Evolutionary conservation across 2,797 vertebrate species (phyloP).

Genomic region (Danio kyathit): DNA sequence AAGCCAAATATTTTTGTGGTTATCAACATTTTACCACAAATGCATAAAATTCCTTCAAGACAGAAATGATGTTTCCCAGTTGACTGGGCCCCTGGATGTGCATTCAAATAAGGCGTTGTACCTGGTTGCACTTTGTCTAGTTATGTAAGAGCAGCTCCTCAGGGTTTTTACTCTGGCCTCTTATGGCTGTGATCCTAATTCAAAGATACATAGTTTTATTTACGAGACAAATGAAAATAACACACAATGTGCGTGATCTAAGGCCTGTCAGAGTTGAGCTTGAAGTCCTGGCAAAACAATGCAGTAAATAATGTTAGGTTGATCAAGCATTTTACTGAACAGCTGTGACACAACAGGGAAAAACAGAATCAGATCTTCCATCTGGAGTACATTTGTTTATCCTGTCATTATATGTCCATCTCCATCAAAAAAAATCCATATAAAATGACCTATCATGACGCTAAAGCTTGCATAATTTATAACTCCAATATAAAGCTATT

Average conservation of each 20-base stretch:
- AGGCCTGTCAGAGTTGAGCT: conserved; percentile 25
- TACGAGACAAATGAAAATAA: conserved; percentile 54
- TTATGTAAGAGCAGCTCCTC: conserved; percentile 23
- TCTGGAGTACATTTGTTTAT: conserved; percentile 59
- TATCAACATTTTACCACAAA: background rate
- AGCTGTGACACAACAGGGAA: conserved; percentile 39
- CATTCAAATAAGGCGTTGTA: conserved; percentile 31
- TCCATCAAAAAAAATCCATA: conserved; percentile 37
- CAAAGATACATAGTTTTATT: conserved; percentile 39
- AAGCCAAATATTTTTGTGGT: background rate
- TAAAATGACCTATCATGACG: conserved; percentile 17
- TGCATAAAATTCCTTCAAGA: background rate
- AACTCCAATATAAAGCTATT: conserved; percentile 26
- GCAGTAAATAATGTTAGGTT: conserved; percentile 52
- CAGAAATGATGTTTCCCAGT: background rate
- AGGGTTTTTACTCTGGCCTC: conserved; percentile 19
- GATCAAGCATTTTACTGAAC: conserved; percentile 55
- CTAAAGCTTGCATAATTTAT: conserved; percentile 45
- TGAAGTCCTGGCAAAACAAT: conserved; percentile 53
- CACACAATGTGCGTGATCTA: conserved; percentile 44
- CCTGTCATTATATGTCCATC: conserved; percentile 30
- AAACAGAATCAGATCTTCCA: conserved; percentile 55
- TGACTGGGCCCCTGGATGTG: background rate
- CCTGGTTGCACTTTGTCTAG: conserved; percentile 26
- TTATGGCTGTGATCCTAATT: conserved; percentile 50